phyloP scores from a whole-genome alignment of 2,888 invertebrate genomes.

The Antheraea yamamai region DNA sequence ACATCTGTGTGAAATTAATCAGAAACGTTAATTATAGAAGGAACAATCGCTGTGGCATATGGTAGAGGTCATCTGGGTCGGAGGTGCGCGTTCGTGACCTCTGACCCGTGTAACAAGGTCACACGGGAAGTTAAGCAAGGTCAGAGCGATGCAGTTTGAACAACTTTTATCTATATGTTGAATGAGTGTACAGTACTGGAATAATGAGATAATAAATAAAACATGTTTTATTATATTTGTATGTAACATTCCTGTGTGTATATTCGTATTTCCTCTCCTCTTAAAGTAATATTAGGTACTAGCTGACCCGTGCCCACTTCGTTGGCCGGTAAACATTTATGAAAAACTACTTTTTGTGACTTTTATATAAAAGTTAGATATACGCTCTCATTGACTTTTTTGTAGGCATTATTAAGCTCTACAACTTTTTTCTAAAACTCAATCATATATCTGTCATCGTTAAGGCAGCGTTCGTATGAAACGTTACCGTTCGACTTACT shows the following conservation, averaged over 20 bases:
- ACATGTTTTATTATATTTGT: background rate
- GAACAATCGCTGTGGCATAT: constrained; percentile 10
- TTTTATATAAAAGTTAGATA: too few relatives aligned
- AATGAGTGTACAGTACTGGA: background rate
- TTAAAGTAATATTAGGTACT: too few relatives aligned
- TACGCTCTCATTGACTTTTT: too few relatives aligned
- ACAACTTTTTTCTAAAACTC: too few relatives aligned
- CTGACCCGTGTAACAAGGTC: constrained; percentile 26
- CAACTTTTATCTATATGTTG: constrained; percentile 23
- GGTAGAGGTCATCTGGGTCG: constrained; percentile 23
- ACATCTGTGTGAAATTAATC: constrained; percentile 15
- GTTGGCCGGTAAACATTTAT: too few relatives aligned
- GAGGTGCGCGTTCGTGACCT: constrained; percentile 20
- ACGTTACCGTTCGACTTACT: too few relatives aligned
- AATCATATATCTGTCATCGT: too few relatives aligned
- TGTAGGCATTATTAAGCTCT: too few relatives aligned
- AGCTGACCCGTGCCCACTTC: too few relatives aligned
- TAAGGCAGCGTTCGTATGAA: too few relatives aligned
- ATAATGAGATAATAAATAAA: background rate
- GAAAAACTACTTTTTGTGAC: too few relatives aligned
- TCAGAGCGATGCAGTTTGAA: constrained; percentile 27
- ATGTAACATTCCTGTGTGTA: background rate
- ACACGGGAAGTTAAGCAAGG: constrained; percentile 26
- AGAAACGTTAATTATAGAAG: constrained; percentile 19
- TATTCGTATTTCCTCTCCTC: background rate